Evolutionary conservation across 2,113 vertebrate genomes (phyloP), one percentile per base, ranked within the genome.

Genomic region (Xiphophorus couchianus): DNA sequence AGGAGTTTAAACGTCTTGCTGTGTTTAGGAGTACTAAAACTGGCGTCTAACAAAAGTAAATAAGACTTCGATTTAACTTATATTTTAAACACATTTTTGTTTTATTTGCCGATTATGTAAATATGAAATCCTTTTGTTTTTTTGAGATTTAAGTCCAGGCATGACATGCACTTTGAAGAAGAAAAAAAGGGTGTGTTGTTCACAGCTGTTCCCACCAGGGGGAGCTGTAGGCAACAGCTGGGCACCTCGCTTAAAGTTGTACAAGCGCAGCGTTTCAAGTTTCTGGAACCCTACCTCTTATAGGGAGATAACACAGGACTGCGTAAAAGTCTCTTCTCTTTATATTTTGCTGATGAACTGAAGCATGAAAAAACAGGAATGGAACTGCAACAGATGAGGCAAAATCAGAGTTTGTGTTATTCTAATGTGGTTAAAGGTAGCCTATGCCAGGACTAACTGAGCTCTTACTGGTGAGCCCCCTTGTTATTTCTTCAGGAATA

Each of bases 211-310:
- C 25, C 86, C 86, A 86, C 61, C 37, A 67, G 88, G 60, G 82
- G 90, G 85, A 28, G 75, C 82, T 77, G 75, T 72, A 73, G 39
- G 14, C 75, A 51, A 77, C 74, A 82, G 63, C 69, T 73, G 37
- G 80, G 79, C 35, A 75, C 74, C 80, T 82, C 80, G 35, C 35
- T 62, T 73, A 73, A 69, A 39, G 69, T 75, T 77, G 73, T 69
- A 63, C n/a, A 85, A 84, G 77, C 31, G 76, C 82, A 81, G 39
- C 76, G 81, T 91, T 88, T 89, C 71, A 78, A 84, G 62, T 80
- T 70, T 75, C 76, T 86, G 29, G 80, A 75, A 87, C 87, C 87
- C 83, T 91, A 90, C 88, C 88, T 90, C 89, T 80, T 73, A 28
- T 74, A 74, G 66, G 70, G 33, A 77, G 4, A 60, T 66, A 72